Evolutionary conservation across 2,113 vertebrate species (phyloP).

Genomic region (Morphnarchus princeps): DNA sequence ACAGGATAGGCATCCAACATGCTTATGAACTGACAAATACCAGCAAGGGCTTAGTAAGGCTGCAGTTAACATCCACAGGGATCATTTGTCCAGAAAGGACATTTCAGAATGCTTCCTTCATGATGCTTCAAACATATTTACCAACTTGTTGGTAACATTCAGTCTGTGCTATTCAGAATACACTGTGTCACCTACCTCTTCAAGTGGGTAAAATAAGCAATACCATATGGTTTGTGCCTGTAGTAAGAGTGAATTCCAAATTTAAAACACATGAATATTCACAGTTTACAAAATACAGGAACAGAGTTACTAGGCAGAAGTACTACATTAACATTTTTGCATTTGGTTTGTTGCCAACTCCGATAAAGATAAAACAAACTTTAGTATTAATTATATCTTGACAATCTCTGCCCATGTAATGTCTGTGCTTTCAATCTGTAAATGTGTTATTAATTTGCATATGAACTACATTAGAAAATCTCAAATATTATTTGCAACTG

Average conservation of each 20-base stretch:
- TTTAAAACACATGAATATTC: background rate
- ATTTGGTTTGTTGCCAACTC: background rate
- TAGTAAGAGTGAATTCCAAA: background rate
- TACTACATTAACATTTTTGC: background rate
- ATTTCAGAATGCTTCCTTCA: background rate
- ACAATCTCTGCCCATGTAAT: background rate
- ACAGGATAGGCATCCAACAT: background rate
- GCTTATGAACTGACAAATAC: fast-evolving
- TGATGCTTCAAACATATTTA: background rate
- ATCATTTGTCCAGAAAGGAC: background rate
- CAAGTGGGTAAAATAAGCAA: background rate
- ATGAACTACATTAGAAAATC: background rate
- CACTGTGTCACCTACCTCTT: background rate
- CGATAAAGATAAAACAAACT: background rate
- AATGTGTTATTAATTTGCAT: constrained; percentile 15
- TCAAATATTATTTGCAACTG: background rate
- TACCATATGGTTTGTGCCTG: background rate
- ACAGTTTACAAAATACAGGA: background rate
- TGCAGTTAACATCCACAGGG: background rate
- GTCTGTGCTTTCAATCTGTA: background rate
- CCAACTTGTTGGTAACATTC: background rate
- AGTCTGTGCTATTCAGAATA: background rate
- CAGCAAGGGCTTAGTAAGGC: fast-evolving
- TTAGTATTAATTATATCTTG: background rate
- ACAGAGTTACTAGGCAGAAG: background rate